Evolutionary conservation across 2,888 invertebrate species (phyloP), one percentile per base, ranked within the genome.

Genomic region (Diarsia dahlii): DNA sequence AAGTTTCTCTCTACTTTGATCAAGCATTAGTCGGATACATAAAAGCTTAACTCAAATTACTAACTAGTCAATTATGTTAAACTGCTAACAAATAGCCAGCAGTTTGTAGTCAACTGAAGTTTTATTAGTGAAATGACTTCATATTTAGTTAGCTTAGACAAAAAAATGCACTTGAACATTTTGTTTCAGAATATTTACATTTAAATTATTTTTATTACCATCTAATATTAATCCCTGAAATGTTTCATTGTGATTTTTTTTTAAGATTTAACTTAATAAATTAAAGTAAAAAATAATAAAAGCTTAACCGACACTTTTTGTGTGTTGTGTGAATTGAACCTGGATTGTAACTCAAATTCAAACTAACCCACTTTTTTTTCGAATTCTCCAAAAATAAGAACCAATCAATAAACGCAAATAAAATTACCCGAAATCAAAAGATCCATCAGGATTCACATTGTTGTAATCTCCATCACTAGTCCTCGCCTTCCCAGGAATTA

Each of bases 391-490:
- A 8, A 8, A 66, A 45, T 13, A 64, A 70, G 48, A 73, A 50
- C n/a, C 10, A 76, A 60, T 74, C 46, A 80, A 71, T 15, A n/a
- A 72, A 58, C 23, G 18, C 6, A 34, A 56, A 52, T 69, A 90
- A n/a, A n/a, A 84, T 90, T 94, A 97, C 97, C 98, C 98, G 93
- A 98, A 98, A 92, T 98, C 97, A 89, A 97, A 98, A 34, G 98
- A 98, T 90, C 98, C 98, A 94, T 98, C 98, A 48, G 97, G 96
- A 85, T 98, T 97, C 58, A 98, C 96, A 76, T 97, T 97, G 88
- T 98, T 98, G 88, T 97, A 98, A 80, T 97, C 97, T 8, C 97
- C 96, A 82, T 96, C 97, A 79, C 95, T 97, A 6, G 96, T 94
- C 86, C 95, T 92, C 46, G 95, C 92, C 82, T 97, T 96, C 4